Percentiles rank a stretch among this genome's conserved stretches.
These are phyloP conservation scores for Cydia amplana DNA, from an alignment of 1,140 invertebrate genomes.

Conservation along the genomic window DNA sequence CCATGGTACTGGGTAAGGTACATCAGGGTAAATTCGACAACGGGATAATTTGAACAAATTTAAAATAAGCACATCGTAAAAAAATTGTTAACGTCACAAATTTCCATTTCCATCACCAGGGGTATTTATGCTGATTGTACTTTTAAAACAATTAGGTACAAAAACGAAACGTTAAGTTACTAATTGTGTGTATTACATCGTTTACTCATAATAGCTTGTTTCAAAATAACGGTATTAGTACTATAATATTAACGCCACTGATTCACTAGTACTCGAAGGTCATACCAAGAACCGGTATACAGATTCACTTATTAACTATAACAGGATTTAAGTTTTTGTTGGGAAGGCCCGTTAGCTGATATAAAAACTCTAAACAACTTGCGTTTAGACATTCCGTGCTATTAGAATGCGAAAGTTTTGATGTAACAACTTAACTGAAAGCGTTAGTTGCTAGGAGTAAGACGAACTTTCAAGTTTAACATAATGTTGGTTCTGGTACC, in stretches of 20 bases:
- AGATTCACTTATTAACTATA: slow-evolving; percentile 44
- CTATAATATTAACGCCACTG: neutral
- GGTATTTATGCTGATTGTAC: no score
- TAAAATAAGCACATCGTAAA: no score
- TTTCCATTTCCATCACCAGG: no score
- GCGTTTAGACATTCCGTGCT: slow-evolving; percentile 12
- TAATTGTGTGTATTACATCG: neutral
- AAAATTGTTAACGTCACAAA: no score
- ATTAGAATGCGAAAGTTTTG: neutral
- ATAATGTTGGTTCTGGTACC: no score
- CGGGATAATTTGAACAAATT: no score
- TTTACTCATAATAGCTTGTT: slow-evolving; percentile 18
- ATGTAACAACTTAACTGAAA: no score
- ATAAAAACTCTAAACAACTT: slow-evolving; percentile 57
- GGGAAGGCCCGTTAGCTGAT: slow-evolving; percentile 34
- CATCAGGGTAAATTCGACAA: neutral
- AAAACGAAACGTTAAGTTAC: slow-evolving; percentile 1
- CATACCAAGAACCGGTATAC: slow-evolving; percentile 53
- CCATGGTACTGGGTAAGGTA: neutral
- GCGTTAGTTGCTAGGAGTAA: no score
- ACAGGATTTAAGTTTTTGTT: slow-evolving; percentile 55
- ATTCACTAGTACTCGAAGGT: slow-evolving; percentile 48
- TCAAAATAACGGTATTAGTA: slow-evolving; percentile 43
- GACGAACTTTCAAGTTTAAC: no score
- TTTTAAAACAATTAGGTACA: neutral